Evolutionary conservation across 2,888 invertebrate species (phyloP), one percentile per base, ranked within the genome.

Genomic region (Penaeus monodon): DNA sequence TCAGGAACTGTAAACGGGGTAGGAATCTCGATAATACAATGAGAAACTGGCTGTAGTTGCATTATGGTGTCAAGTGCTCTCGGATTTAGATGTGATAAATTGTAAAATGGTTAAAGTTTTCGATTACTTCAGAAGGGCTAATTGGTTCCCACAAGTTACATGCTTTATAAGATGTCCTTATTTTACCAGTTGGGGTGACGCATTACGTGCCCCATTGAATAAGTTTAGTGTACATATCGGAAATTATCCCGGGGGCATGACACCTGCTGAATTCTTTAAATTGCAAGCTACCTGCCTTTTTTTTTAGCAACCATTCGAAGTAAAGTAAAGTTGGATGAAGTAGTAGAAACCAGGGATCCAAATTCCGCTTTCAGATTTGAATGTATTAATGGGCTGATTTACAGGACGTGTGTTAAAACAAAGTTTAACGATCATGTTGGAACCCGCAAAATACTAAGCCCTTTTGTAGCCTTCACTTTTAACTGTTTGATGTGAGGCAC

Each of bases 41-140:
- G 79, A 49, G 84, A 84, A 44, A 78, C 63, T 12, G 80, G 85
- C 38, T 85, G 85, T 24, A 80, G 33, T 38, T 49, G 49, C 64
- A 78, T 38, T 38, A 38, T 38, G 6, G 33, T 38, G 4, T 3
- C 33, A 38, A 4, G 4, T 38, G 33, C 33, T 38, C 6, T 63
- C 85, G n/a, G 79, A 79, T 27, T 17, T 27, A 8, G 70, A 85
- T 49, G 63, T 84, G 10, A 33, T 6, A 7, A 63, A 29, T 0
- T 38, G 66, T 27, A 33, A 38, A 12, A 84, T 38, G 17, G 78
- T 84, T n/a, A 65, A 6, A 20, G 84, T 78, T 4, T 64, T 27
- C 12, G 84, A 84, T 63, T 84, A 29, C 68, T 27, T 85, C 29
- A 73, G 85, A 29, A 27, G 70, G 17, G 33, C 24, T 24, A 24